Percentiles rank a stretch among this genome's conserved stretches.
Conservation (phyloP, 2,888 invertebrate species). For the Andrena flavipes region DNA sequence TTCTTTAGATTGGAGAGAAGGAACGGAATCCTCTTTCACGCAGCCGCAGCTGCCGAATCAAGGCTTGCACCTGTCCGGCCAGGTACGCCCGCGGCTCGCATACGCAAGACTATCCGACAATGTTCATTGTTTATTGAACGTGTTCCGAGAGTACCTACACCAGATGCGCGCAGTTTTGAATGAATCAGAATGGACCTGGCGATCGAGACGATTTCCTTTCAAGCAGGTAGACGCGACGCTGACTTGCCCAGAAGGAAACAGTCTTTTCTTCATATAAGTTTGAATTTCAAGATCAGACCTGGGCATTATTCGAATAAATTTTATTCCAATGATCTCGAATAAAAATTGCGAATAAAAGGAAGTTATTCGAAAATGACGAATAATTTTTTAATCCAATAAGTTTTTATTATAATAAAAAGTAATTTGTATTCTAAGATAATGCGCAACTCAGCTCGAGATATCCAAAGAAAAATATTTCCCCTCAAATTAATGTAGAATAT, state of each 20-base stretch:
- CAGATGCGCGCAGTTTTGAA: constrained; percentile 44
- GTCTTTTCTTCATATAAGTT: not conserved
- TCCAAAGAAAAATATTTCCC: too few relatives aligned
- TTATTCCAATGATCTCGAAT: too few relatives aligned
- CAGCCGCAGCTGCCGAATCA: constrained; percentile 69
- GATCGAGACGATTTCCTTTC: not conserved
- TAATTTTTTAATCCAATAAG: too few relatives aligned
- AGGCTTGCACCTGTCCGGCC: constrained; percentile 67
- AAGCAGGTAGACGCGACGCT: not conserved
- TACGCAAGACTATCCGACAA: constrained; percentile 53
- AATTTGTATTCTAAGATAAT: too few relatives aligned
- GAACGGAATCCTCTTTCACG: constrained; percentile 59
- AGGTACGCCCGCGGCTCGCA: constrained; percentile 31
- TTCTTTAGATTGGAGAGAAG: constrained; percentile 50
- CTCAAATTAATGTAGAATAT: too few relatives aligned
- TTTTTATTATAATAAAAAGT: too few relatives aligned
- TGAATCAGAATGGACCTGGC: constrained; percentile 22
- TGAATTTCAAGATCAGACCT: too few relatives aligned
- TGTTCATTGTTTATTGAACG: constrained; percentile 66
- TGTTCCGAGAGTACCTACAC: constrained; percentile 18
- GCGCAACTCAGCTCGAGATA: too few relatives aligned
- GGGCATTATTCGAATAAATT: too few relatives aligned
- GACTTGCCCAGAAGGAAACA: not conserved
- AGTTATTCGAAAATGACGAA: too few relatives aligned
- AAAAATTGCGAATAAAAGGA: too few relatives aligned